Conservation (phyloP, 2,113 vertebrate species). For the Hiodon tergisus region DNA sequence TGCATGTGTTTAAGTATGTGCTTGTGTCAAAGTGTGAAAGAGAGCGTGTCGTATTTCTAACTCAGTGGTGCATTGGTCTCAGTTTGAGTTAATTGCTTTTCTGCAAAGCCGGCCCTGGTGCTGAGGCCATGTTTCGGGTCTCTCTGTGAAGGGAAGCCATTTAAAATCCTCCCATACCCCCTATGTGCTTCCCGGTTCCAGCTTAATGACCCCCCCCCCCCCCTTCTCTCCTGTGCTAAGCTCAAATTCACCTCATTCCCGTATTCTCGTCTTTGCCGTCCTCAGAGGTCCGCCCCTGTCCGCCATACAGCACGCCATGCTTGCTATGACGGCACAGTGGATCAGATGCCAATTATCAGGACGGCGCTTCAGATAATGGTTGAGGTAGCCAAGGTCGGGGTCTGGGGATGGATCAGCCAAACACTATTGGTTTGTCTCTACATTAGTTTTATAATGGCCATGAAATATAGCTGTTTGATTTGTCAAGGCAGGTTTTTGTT, state of each 20-base stretch:
- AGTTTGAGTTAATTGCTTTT: slow-evolving; percentile 50
- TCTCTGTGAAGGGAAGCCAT: slow-evolving; percentile 46
- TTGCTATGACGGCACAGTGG: slow-evolving; percentile 41
- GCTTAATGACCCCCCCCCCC: slow-evolving; percentile 59
- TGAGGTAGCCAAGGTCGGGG: slow-evolving; percentile 53
- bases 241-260: slow-evolving; percentile 35
- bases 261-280: slow-evolving; percentile 33
- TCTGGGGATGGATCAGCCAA: slow-evolving; percentile 15
- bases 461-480: background rate
- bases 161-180: slow-evolving; percentile 63
- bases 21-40: background rate
- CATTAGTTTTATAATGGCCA: too few relatives aligned
- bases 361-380: slow-evolving; percentile 31
- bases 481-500: background rate
- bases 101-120: slow-evolving; percentile 18
- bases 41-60: background rate
- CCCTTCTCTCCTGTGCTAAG: slow-evolving; percentile 32
- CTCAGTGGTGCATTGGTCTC: slow-evolving; percentile 40
- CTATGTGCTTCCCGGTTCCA: slow-evolving; percentile 65
- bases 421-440: too few relatives aligned
- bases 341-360: slow-evolving; percentile 47
- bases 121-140: slow-evolving; percentile 14
- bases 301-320: slow-evolving; percentile 17
- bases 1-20: background rate
- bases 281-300: slow-evolving; percentile 27